Evolutionary conservation across 2,797 vertebrate genomes (phyloP).

Genomic region (Falco peregrinus): DNA sequence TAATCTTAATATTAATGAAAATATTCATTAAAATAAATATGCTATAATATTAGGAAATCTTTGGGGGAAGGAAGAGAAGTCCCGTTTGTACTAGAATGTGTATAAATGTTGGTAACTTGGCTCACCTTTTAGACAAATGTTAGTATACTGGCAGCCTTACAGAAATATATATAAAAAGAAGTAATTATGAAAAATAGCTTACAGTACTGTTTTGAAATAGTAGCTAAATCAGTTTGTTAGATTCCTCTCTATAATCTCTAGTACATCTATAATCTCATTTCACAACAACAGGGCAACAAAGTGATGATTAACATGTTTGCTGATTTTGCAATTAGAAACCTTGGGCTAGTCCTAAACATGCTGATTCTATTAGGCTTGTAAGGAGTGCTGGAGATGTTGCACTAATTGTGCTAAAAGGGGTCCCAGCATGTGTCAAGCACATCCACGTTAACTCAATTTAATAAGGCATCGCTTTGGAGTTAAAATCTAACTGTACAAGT

Average conservation of each 20-base stretch:
- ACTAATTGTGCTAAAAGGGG: slow-evolving; percentile 74
- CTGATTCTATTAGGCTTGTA: not conserved
- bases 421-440: slow-evolving; percentile 43
- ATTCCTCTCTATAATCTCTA: not conserved
- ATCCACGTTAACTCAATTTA: not conserved
- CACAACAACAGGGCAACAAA: not conserved
- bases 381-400: slow-evolving; percentile 61
- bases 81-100: not conserved
- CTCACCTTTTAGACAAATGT: not conserved
- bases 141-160: not conserved
- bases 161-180: not conserved
- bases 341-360: not conserved
- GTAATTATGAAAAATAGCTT: not conserved
- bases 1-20: not conserved
- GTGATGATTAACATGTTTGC: slow-evolving; percentile 29
- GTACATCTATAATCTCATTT: slow-evolving; percentile 3
- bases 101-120: not conserved
- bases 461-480: slow-evolving; percentile 4
- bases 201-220: not conserved
- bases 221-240: not conserved
- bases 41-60: not conserved
- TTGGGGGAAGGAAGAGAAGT: not conserved
- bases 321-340: slow-evolving; percentile 37
- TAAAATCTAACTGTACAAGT: not conserved
- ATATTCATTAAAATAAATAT: not conserved